Base-by-base conservation (phyloP, 2,797 vertebrate species). In the Mus caroli region DNA sequence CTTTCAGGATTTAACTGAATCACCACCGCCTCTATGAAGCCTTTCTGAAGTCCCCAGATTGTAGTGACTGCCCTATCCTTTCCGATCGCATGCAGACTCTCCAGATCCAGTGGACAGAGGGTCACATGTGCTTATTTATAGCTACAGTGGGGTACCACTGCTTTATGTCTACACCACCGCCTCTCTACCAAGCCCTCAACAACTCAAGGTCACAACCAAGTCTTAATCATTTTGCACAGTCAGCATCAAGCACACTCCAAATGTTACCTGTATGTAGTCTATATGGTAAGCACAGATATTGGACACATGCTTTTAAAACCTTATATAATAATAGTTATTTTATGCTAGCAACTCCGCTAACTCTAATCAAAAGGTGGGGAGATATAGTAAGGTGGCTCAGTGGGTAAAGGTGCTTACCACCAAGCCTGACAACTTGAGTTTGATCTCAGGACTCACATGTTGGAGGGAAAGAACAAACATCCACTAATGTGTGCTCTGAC, bases 1-100 rank as follows among this genome's bases (percentile, higher is more conserved):
- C 78, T 90, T 62, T 46, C 77, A 93, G 90, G 84, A 92, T 82
- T 69, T 52, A 96, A 78, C 77, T 77, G 73, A 94, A 82, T 94
- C 58, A 91, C 50, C 79, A 60, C 46, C 64, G 84, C 92, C 26
- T 87, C 69, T 87, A 34, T 6, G 40, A 92, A 79, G 37, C 22
- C 46, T 96, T 86, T 58, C 50, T 76, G 34, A 93, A 94, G 26
- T 92, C 40, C 31, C 40, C 13, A 82, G 50, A 78, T 43, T 14
- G 56, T 46, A 58, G 52, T 28, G 26, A 86, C 43, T 37, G 15
- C 60, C 94, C 88, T 69, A 28, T 79, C 46, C 67, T 91, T 76
- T 60, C 54, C 9, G 31, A 50, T 24, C 46, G 64, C 58, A 31
- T 20, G 79, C 14, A 40, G 62, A 24, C 37, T 60, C 19, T 58